Conservation (phyloP, 2,888 invertebrate genomes). For the Brenthis ino region DNA sequence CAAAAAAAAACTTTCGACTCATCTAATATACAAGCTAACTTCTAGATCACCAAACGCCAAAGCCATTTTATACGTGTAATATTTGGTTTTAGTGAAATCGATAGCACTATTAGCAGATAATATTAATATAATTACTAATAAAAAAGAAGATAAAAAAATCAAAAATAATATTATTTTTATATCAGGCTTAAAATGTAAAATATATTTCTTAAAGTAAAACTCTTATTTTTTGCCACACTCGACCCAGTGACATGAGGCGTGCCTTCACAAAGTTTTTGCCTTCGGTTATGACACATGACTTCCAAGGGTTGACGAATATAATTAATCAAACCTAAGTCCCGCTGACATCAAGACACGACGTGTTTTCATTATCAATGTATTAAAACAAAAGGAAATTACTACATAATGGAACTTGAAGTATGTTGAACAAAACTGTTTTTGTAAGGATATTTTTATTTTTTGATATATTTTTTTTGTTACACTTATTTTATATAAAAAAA, state of each 20-base stretch:
- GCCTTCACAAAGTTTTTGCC: constrained; percentile 57
- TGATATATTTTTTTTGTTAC: too few species aligned
- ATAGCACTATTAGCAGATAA: too few species aligned
- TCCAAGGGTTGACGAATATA: constrained; percentile 60
- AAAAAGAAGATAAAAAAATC: too few species aligned
- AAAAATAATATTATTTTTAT: background rate
- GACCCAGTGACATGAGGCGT: constrained; percentile 25
- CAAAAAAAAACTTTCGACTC: too few species aligned
- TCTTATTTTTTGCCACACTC: constrained; percentile 26
- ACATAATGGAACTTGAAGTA: constrained; percentile 19
- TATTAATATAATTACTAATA: too few species aligned
- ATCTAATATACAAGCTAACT: too few species aligned
- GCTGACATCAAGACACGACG: constrained; percentile 23
- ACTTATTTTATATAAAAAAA: too few species aligned
- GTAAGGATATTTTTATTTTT: background rate
- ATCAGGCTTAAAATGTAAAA: background rate
- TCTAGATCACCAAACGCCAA: too few species aligned
- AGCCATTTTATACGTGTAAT: too few species aligned
- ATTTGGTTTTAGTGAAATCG: too few species aligned
- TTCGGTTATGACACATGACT: constrained; percentile 57
- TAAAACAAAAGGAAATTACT: constrained; percentile 32
- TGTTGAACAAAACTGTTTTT: constrained; percentile 15
- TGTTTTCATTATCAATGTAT: constrained; percentile 32
- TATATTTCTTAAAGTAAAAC: constrained; percentile 1
- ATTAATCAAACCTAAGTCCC: constrained; percentile 63